phyloP scores from a whole-genome alignment of 2,113 vertebrate genomes.

The Micromys minutus region DNA sequence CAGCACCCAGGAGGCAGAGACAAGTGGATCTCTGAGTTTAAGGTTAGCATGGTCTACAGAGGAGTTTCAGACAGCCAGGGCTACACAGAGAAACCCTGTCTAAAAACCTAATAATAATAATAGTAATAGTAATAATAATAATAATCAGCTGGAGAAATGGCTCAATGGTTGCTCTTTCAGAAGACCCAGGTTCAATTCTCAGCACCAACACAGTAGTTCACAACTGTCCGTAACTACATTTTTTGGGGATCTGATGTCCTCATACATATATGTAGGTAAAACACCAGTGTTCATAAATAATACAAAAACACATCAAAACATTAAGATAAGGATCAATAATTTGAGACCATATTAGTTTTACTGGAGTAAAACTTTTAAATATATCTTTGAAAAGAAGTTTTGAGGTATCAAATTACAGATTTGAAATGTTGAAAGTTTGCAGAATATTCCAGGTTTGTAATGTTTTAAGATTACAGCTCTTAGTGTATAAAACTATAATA shows the following conservation, averaged over 20 bases:
- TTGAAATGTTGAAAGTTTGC: not conserved
- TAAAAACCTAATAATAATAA: no score
- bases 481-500: conserved; percentile 1
- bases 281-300: not conserved
- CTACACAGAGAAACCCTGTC: not conserved
- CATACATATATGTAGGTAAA: not conserved
- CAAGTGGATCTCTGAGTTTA: not conserved
- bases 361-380: not conserved
- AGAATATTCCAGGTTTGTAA: not conserved
- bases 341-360: not conserved
- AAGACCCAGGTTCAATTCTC: not conserved
- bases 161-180: not conserved
- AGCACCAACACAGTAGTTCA: not conserved
- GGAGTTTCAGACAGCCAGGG: not conserved
- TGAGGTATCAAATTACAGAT: not conserved
- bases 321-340: not conserved
- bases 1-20: not conserved
- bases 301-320: not conserved
- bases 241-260: not conserved
- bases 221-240: not conserved
- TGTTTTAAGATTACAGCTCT: conserved; percentile 9
- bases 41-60: not conserved
- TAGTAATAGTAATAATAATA: no score
- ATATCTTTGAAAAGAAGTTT: not conserved
- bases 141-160: not conserved